These are phyloP conservation scores for Dyspetes luteomarginatus DNA, from an alignment of 2,888 invertebrate genomes.

Conservation along the genomic window DNA sequence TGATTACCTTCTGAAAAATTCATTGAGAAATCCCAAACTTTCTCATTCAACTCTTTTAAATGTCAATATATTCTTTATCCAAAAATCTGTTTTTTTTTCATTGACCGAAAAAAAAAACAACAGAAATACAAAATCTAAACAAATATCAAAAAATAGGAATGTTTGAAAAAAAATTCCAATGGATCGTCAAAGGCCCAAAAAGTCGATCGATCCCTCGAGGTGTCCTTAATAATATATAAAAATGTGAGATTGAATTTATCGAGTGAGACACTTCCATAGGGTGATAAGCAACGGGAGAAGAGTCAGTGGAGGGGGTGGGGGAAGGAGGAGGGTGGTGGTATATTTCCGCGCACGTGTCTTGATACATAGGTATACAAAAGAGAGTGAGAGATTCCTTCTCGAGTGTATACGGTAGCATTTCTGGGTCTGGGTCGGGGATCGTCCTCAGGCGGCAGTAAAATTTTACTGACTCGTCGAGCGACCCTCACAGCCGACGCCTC, in stretches of 20 bases:
- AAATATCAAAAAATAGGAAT: too few relatives aligned
- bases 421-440: constrained; percentile 50
- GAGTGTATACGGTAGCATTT: constrained; percentile 54
- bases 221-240: too few relatives aligned
- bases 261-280: constrained; percentile 6
- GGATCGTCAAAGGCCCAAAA: neutral
- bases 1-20: too few relatives aligned
- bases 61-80: too few relatives aligned
- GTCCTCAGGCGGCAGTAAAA: constrained; percentile 62
- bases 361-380: constrained; percentile 16
- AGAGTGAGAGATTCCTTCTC: constrained; percentile 37
- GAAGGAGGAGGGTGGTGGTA: neutral
- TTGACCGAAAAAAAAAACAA: neutral
- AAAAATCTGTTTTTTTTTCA: neutral
- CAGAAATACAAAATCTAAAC: neutral
- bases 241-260: constrained; percentile 34
- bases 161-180: neutral
- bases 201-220: neutral
- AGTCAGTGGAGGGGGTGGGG: neutral
- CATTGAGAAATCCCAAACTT: too few relatives aligned
- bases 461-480: constrained; percentile 64
- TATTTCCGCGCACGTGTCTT: constrained; percentile 57
- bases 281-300: constrained; percentile 22
- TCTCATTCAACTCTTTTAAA: too few relatives aligned
- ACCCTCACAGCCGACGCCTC: constrained; percentile 52